Base-by-base conservation (phyloP, 2,113 vertebrate species). In the Pseudopipra pipra region DNA sequence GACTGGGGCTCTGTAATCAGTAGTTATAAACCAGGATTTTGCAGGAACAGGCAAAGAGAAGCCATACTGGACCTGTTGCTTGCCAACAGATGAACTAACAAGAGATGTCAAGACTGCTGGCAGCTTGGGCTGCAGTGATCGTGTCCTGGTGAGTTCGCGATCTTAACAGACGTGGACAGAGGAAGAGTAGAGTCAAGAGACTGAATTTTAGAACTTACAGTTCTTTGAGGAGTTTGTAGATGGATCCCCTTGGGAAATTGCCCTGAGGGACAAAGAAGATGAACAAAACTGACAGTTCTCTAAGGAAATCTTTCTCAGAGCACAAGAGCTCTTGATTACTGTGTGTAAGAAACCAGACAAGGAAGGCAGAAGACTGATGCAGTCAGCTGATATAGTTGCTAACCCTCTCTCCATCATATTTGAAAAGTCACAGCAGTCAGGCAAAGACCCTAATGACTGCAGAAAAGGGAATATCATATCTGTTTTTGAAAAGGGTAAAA, bases 31-130 rank as follows among this genome's bases (percentile, higher is more conserved):
- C 6, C 66, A 51, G 23, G 33, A 61, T 30, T 67, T 82, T 30
- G n/a, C 4, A 46, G 23, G 3, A 27, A 47, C 6, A 59, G 11
- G 20, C 2, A 68, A 86, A 65, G 14, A 73, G 22, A 68, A 52
- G 6, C 4, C 2, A 51, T 82, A 85, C 18, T 41, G 33, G 25
- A 54, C 30, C 8, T 84, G 27, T 63, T 58, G 8, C 14, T 67
- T 47, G 43, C 15, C 67, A 44, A 21, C 8, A 71, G 27, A 58
- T 46, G 15, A 78, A 63, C 14, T 39, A 54, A 66, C 28, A 56
- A 33, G 61, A 46, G 19, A n/a, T 9, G 7, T 24, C 33, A 61
- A 61, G 46, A 46, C 16, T 4, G 8, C 39, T 0, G 0, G 3
- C 15, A 52, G 19, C 19, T 12, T 74, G 28, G 35, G 27, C 10